Evolutionary conservation across 1,140 invertebrate species (phyloP).

Genomic region (Scaptomyza montana): DNA sequence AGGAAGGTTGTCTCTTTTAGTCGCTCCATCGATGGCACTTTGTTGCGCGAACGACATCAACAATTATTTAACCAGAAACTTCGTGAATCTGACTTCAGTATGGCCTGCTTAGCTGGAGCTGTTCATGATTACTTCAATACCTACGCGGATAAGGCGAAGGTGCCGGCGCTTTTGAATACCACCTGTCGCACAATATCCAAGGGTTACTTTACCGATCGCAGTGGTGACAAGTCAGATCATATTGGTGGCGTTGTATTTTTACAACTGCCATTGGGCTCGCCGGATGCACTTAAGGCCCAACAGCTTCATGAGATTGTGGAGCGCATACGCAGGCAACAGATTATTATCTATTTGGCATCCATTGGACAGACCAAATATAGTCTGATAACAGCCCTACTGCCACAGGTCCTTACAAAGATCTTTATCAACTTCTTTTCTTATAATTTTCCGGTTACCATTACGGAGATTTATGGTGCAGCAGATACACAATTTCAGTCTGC

Average conservation of each 20-base stretch:
- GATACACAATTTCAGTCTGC: conserved; percentile 83
- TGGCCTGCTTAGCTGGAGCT: conserved; percentile 84
- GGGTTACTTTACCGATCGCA: conserved; percentile 73
- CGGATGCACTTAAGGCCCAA: conserved; percentile 67
- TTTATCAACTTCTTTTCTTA: conserved; percentile 89
- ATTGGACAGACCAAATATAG: conserved; percentile 88
- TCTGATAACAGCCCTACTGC: conserved; percentile 87
- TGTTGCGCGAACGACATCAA: conserved; percentile 66
- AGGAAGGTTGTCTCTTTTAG: conserved; percentile 92
- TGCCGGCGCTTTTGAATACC: conserved; percentile 83
- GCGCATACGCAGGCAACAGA: conserved; percentile 86
- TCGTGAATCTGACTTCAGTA: conserved; percentile 88
- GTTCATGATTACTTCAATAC: conserved; percentile 73
- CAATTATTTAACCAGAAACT: conserved; percentile 87
- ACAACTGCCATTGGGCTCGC: conserved; percentile 83
- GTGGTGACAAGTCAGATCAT: conserved; percentile 62
- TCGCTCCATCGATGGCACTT: conserved; percentile 86
- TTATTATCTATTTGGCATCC: conserved; percentile 88
- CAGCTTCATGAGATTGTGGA: conserved; percentile 86
- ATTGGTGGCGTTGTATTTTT: conserved; percentile 84
- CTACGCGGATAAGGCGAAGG: conserved; percentile 36
- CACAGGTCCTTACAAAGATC: conserved; percentile 87
- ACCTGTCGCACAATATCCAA: conserved; percentile 84
- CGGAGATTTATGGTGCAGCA: conserved; percentile 86
- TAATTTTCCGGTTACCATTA: conserved; percentile 89